phyloP scores from a whole-genome alignment of 2,113 vertebrate species.

The Indri indri region DNA sequence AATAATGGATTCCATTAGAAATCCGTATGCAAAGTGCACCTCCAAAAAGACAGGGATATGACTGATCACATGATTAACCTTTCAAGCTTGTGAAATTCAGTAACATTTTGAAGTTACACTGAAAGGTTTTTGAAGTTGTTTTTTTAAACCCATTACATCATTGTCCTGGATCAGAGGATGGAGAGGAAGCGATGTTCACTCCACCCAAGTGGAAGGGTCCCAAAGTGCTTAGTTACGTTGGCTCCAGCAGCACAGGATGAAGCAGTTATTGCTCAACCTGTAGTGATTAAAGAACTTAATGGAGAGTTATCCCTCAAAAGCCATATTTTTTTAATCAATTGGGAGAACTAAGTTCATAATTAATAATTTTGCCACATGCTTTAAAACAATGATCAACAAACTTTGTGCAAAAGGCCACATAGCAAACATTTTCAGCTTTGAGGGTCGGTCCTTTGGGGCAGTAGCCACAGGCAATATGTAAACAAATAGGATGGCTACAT shows the following conservation, averaged over 20 bases:
- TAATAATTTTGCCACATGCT: not conserved
- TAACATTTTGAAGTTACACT: slow-evolving; percentile 62
- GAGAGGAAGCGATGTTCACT: slow-evolving; percentile 78
- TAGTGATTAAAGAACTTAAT: not conserved
- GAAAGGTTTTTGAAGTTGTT: slow-evolving; percentile 70
- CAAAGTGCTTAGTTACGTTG: slow-evolving; percentile 66
- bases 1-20: not conserved
- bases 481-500: not conserved
- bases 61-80: slow-evolving; percentile 4
- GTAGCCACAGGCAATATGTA: not conserved
- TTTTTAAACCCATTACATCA: slow-evolving; percentile 81
- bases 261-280: slow-evolving; percentile 7
- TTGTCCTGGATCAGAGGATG: slow-evolving; percentile 60
- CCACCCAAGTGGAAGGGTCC: slow-evolving; percentile 75
- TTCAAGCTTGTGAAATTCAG: slow-evolving; percentile 18
- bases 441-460: not conserved
- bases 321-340: not conserved
- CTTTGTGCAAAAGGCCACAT: not conserved
- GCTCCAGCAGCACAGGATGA: slow-evolving; percentile 43
- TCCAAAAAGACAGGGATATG: not conserved
- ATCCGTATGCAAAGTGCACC: not conserved
- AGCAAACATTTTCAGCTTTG: not conserved
- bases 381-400: not conserved
- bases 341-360: not conserved
- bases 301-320: not conserved